phyloP scores from a whole-genome alignment of 1,140 invertebrate genomes.

The Atta cephalotes region DNA sequence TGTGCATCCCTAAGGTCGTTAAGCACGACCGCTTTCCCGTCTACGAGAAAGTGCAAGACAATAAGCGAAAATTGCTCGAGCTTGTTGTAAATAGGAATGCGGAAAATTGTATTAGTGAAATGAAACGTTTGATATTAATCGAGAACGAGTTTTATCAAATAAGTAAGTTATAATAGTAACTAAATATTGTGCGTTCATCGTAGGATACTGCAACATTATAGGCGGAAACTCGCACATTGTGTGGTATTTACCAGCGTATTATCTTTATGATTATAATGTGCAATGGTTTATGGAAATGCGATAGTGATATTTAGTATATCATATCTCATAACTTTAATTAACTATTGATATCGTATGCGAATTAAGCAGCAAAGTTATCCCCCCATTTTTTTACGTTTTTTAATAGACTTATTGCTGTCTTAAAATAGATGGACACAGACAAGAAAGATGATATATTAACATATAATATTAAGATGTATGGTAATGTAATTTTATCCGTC shows the following conservation, averaged over 20 bases:
- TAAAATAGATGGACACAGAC: background rate
- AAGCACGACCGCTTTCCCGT: background rate
- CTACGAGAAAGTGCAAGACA: background rate
- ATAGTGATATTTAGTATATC: background rate
- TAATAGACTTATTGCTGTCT: background rate
- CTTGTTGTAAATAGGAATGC: background rate
- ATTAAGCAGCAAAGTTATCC: background rate
- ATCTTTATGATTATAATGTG: background rate
- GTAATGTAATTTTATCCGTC: constrained; percentile 31
- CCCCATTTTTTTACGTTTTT: background rate
- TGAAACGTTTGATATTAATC: constrained; percentile 25
- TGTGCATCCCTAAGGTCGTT: constrained; percentile 34
- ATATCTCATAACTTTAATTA: background rate
- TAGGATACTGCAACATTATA: background rate
- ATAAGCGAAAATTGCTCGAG: constrained; percentile 45
- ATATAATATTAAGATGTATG: background rate
- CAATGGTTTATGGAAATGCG: background rate
- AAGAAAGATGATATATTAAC: constrained; percentile 11
- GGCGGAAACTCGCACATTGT: background rate
- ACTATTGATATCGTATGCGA: background rate
- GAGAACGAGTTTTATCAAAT: constrained; percentile 2
- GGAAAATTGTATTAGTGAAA: constrained; percentile 45
- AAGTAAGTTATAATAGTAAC: background rate
- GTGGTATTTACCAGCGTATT: background rate
- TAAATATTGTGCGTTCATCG: background rate